Evolutionary conservation across 2,113 vertebrate species (phyloP), one percentile per base, ranked within the genome.

Genomic region (Phaethon lepturus): DNA sequence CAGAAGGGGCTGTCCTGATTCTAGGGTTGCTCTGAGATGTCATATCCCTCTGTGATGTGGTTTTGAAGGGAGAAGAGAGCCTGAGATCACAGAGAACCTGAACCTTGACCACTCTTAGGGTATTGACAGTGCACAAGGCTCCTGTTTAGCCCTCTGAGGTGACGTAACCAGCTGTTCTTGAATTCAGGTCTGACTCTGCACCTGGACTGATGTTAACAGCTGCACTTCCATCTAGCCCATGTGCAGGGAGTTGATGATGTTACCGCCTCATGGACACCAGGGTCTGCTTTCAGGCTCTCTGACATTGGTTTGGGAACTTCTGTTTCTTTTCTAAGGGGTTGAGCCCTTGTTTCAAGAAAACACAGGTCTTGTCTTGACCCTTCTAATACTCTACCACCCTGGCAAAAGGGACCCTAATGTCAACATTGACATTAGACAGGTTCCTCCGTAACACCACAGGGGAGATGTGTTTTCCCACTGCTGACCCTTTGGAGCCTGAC

Each of bases 21-120:
- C 69, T 31, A 49, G 25, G 14, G 8, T 6, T 53, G 3, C 16
- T 28, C 26, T 42, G 56, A 68, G 38, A 5, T 16, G 33, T 4
- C 5, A 0, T 13, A 11, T 15, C 31, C 35, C 18, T 38, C 63
- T 69, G 63, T 6, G 7, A 17, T 6, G 3, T 5, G 18, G 8
- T 49, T 85, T 56, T 52, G 58, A 50, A 63, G 40, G 33, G 9
- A 72, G n/a, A 74, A 24, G 10, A 29, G 19, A 68, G 6, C 19
- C 81, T 38, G 38, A 38, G 38, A 1, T 5, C 17, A 23, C 2
- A 3, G 17, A 62, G 9, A 92, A 8, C 13, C 17, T 44, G 38
- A 13, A 20, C 49, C 90, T 19, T 56, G 35, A 76, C 55, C 4
- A 2, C 13, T 49, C 2, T 23, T 59, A n/a, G 29, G 24, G 9